These are phyloP conservation scores for Ladona fulva DNA, from an alignment of 1,140 invertebrate species.

Conservation along the genomic window DNA sequence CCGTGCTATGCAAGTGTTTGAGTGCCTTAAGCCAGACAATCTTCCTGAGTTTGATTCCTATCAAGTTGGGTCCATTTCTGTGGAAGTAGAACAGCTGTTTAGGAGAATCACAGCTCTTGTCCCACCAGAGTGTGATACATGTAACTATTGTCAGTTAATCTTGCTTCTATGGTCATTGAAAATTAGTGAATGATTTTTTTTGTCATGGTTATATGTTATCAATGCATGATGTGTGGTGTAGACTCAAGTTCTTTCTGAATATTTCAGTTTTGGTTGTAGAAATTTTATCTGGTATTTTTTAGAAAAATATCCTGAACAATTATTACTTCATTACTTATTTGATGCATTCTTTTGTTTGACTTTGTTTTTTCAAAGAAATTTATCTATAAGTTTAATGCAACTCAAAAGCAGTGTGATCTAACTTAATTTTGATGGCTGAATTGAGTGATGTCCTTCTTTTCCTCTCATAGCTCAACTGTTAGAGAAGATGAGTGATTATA, in stretches of 20 bases:
- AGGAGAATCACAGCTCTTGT: conserved; percentile 63
- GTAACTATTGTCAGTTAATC: conserved; percentile 19
- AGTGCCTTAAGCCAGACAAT: conserved; percentile 69
- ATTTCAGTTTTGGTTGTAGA: no score
- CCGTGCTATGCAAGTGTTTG: conserved; percentile 64
- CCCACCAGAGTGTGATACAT: conserved; percentile 54
- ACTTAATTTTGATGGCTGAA: no score
- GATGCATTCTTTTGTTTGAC: not conserved
- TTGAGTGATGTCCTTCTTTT: not conserved
- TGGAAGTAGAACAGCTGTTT: conserved; percentile 68
- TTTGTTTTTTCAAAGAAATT: conserved; percentile 1
- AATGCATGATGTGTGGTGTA: not conserved
- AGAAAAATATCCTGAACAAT: no score
- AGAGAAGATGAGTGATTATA: conserved; percentile 52
- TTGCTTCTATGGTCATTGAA: not conserved
- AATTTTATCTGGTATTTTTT: no score
- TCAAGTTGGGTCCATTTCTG: conserved; percentile 56
- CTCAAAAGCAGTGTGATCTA: no score
- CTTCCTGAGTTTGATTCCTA: conserved; percentile 79
- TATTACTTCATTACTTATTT: no score
- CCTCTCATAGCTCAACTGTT: conserved; percentile 35
- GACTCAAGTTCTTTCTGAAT: no score
- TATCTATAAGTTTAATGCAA: no score
- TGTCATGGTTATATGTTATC: no score
- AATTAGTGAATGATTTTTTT: no score